Conservation (phyloP, 2,113 vertebrate genomes). For the Tapirus terrestris region DNA sequence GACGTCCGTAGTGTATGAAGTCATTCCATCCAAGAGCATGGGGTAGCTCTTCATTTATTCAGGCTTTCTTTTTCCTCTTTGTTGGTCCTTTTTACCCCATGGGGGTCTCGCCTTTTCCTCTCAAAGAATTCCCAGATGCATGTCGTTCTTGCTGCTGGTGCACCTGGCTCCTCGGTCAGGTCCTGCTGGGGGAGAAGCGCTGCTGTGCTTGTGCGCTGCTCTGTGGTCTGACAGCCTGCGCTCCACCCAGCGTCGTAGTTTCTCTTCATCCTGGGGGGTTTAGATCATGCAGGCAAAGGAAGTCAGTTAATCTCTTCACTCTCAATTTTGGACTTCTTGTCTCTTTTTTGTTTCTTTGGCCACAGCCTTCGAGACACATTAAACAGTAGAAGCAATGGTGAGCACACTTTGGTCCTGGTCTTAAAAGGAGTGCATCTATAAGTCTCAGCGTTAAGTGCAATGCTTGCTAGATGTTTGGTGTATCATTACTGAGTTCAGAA, state of each 20-base stretch:
- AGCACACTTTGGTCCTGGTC: not conserved
- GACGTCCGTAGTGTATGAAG: not conserved
- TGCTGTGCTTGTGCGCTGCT: not conserved
- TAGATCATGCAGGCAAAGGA: not conserved
- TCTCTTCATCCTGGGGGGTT: not conserved
- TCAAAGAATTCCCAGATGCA: not conserved
- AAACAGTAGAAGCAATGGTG: not conserved
- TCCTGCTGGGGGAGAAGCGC: not conserved
- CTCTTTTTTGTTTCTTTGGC: not conserved
- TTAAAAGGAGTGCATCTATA: not conserved
- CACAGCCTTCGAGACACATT: not conserved
- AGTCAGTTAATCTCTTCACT: not conserved
- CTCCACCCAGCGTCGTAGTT: not conserved
- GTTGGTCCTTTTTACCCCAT: not conserved
- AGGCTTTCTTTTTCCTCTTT: not conserved
- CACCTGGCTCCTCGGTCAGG: not conserved
- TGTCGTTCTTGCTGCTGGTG: not conserved
- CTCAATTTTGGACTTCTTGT: not conserved
- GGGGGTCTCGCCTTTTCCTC: not conserved
- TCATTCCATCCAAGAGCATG: not conserved
- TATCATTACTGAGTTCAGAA: not conserved
- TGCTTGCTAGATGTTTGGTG: not conserved
- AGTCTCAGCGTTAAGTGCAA: not conserved
- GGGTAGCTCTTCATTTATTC: not conserved
- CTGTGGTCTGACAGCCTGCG: not conserved